A percentile compares a stretch with the other conserved stretches of the same genome.
phyloP scores from a whole-genome alignment of 2,797 vertebrate genomes.

The Neoniphon sammara region DNA sequence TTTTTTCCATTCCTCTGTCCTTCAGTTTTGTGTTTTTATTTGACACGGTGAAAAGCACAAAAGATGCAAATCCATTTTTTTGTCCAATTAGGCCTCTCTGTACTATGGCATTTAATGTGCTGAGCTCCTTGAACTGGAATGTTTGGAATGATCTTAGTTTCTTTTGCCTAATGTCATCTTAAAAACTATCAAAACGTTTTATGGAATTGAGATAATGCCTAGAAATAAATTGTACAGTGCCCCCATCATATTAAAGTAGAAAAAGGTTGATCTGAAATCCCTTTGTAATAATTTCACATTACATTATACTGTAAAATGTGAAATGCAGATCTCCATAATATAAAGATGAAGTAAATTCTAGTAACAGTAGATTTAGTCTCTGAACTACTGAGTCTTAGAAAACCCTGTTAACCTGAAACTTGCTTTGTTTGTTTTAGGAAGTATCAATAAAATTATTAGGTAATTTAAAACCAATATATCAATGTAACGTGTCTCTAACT shows the following conservation, averaged over 20 bases:
- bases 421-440: slow-evolving; percentile 38
- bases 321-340: slow-evolving; percentile 43
- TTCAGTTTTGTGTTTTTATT: slow-evolving; percentile 1
- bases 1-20: background rate
- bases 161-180: slow-evolving; percentile 22
- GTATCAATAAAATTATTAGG: slow-evolving; percentile 38
- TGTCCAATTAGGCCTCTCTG: background rate
- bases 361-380: slow-evolving; percentile 24
- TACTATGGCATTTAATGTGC: background rate
- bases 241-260: slow-evolving; percentile 55
- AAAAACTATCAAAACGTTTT: slow-evolving; percentile 32
- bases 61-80: background rate
- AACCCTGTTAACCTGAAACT: slow-evolving; percentile 50
- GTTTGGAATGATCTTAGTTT: slow-evolving; percentile 59
- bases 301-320: slow-evolving; percentile 48
- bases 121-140: slow-evolving; percentile 12
- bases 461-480: slow-evolving; percentile 36
- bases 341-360: slow-evolving; percentile 44
- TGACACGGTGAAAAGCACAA: slow-evolving; percentile 1
- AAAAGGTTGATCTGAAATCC: slow-evolving; percentile 49
- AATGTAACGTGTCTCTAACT: slow-evolving; percentile 36
- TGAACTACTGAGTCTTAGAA: slow-evolving; percentile 42
- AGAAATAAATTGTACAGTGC: slow-evolving; percentile 32
- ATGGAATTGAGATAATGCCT: slow-evolving; percentile 43
- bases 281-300: slow-evolving; percentile 22